phyloP scores from a whole-genome alignment of 2,888 invertebrate genomes.

The Abrostola tripartita region DNA sequence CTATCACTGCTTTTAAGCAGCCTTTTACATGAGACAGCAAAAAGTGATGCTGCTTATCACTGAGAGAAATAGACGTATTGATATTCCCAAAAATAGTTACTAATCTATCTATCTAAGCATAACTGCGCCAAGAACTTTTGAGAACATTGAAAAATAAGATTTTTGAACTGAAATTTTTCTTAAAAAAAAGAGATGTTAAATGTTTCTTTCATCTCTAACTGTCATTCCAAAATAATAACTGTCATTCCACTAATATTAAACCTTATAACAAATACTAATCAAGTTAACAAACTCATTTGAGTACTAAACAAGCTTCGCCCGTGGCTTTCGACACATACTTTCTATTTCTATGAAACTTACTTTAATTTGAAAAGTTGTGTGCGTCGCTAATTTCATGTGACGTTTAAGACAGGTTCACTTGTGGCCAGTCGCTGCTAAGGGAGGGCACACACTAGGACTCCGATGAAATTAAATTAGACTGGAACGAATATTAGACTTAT shows the following conservation, averaged over 20 bases:
- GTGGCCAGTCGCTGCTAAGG: constrained; percentile 13
- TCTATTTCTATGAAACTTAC: constrained; percentile 51
- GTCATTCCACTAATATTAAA: constrained; percentile 4
- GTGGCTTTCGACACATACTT: constrained; percentile 50
- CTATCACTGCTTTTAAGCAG: too few relatives aligned
- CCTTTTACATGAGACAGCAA: too few relatives aligned
- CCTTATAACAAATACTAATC: constrained; percentile 7
- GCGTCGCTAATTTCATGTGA: constrained; percentile 54
- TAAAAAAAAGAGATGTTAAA: too few relatives aligned
- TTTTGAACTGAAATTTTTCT: too few relatives aligned
- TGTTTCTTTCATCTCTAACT: too few relatives aligned
- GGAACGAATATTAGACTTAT: not conserved
- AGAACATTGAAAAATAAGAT: too few relatives aligned
- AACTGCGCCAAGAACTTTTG: too few relatives aligned
- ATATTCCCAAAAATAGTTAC: too few relatives aligned
- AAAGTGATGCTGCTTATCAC: too few relatives aligned
- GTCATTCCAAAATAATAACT: too few relatives aligned
- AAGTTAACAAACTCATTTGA: constrained; percentile 44
- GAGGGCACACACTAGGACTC: not conserved
- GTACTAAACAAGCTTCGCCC: constrained; percentile 17
- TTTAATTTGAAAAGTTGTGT: constrained; percentile 61
- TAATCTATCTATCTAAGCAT: too few relatives aligned
- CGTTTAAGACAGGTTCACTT: constrained; percentile 40
- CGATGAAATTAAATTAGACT: not conserved
- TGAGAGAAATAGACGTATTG: too few relatives aligned